Base-by-base conservation (phyloP, 2,797 vertebrate species). In the Chromis chromis region DNA sequence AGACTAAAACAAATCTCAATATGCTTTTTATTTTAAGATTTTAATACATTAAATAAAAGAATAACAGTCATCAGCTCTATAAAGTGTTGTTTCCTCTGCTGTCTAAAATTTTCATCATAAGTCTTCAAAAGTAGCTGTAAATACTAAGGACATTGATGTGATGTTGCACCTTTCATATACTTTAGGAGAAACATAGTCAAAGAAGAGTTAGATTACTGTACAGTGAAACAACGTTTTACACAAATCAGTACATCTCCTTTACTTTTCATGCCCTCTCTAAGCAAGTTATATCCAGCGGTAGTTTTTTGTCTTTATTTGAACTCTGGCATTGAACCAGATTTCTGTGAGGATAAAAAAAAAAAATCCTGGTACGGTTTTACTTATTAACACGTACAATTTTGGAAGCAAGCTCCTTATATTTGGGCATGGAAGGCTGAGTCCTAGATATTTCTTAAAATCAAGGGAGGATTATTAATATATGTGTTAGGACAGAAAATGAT, bases 211-310 rank as follows among this genome's bases (percentile, higher is more conserved):
- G 27, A 11, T 49, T 17, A 44, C 36, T 50, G 12, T 56, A 36
- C n/a, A 48, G n/a, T 24, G 27, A 70, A 73, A 40, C 19, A 39
- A 25, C 52, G 24, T 52, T 28, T 33, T 16, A 19, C 58, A 52
- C 25, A 55, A 71, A 76, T 64, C 22, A 25, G 19, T 27, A 33
- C 25, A 36, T 22, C n/a, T 24, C 33, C 7, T 62, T 64, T 69
- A 48, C 44, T 46, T 71, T 75, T 42, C 52, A 21, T 59, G 49
- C 62, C 67, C 55, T 6, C n/a, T 55, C 40, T 61, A 9, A 81
- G 42, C 4, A 3, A 73, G 58, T 58, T 67, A 64, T 60, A 44
- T 52, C 27, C 46, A 42, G n/a, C 54, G 44, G 56, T 21, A 65
- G 27, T 65, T 21, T 31, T 36, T 36, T 54, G 31, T 56, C 53